These are phyloP conservation scores for Chelonia mydas DNA, from an alignment of 2,797 vertebrate species.

Conservation along the genomic window DNA sequence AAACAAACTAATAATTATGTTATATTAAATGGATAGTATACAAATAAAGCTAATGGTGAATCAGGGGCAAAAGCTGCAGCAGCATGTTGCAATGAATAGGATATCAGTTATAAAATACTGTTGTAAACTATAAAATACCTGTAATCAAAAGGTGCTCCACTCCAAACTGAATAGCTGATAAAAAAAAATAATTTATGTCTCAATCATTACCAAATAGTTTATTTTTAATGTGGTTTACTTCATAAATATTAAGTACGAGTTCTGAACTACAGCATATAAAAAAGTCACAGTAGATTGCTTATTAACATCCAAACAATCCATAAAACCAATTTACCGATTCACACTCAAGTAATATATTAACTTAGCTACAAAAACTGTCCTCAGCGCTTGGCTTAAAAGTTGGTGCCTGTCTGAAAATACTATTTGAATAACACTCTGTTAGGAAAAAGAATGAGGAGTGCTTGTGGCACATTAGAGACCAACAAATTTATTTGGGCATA, in stretches of 20 bases:
- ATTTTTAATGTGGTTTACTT: background rate
- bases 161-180: background rate
- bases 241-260: background rate
- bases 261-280: background rate
- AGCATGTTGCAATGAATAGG: background rate
- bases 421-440: background rate
- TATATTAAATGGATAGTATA: background rate
- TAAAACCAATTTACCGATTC: background rate
- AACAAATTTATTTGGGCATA: too few species aligned
- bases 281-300: background rate
- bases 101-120: background rate
- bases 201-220: background rate
- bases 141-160: background rate
- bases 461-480: too few species aligned
- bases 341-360: constrained; percentile 27
- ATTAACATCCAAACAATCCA: background rate
- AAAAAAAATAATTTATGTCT: background rate
- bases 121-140: background rate
- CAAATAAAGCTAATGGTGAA: background rate
- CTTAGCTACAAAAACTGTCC: constrained; percentile 1
- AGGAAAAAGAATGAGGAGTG: background rate
- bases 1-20: background rate
- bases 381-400: constrained; percentile 27
- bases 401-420: constrained; percentile 9
- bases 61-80: constrained; percentile 4